Base-by-base conservation (phyloP, 2,113 vertebrate species). In the Salvelinus sp. region DNA sequence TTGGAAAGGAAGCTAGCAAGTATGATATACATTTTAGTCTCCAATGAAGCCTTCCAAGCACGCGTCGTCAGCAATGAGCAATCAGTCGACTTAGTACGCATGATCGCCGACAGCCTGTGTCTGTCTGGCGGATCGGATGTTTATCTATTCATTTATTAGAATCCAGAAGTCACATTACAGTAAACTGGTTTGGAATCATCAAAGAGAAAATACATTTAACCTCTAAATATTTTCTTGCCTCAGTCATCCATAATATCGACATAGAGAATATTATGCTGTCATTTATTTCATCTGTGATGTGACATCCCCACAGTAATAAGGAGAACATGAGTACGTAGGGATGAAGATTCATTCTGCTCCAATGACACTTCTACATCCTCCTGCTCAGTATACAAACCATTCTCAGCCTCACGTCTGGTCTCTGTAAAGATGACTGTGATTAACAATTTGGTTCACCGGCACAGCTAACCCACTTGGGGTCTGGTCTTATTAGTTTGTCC, bases 331-430 rank as follows among this genome's bases (percentile, higher is more conserved):
- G 3, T 50, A 54, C 50, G 73, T 73, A 77, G 5, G 68, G 9
- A 14, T 72, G 69, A 83, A 64, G 69, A 65, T 79, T 68, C 70
- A 77, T 83, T 75, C 76, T 68, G 75, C 82, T 69, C 76, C 76
- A 82, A 70, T 70, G 57, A n/a, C 74, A 82, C 69, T 28, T 28
- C 64, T 16, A 64, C 62, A 27, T 57, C 6, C 62, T 23, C 77
- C 76, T 72, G 48, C 84, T 84, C 77, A 82, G 77, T 70, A 85
- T 77, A 76, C 80, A 82, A 69, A 78, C 54, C 68, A 50, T 84
- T 74, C 60, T 57, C 25, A 47, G 77, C 78, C 72, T 67, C 69
- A 57, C 72, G 66, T 78, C 57, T 58, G 78, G 76, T 22, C 38
- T 75, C 60, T 10, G 47, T 75, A 4, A 69, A 23, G 30, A 74